Base-by-base conservation (phyloP, 2,888 invertebrate genomes). In the Lasioglossum oenotherae region DNA sequence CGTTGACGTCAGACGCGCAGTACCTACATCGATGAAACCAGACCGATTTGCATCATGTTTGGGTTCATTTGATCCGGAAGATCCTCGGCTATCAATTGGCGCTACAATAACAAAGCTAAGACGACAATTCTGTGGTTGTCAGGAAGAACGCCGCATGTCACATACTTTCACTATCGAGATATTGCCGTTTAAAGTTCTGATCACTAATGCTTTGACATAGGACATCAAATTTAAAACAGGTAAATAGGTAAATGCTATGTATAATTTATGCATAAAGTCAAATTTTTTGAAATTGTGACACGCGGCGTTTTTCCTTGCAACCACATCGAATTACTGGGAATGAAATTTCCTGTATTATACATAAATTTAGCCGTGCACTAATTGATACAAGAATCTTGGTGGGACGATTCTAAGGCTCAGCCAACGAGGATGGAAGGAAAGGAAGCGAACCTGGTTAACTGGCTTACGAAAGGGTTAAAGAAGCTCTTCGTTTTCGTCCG, bases 401-500 rank as follows among this genome's bases (percentile, higher is more conserved):
- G 12, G 12, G 10, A 10, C 57, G n/a, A 57, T 57, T n/a, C 57
- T n/a, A n/a, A n/a, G 57, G n/a, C n/a, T n/a, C 1, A 57, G 57
- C 57, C n/a, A 1, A 57, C 57, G n/a, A 57, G 57, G 46, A 19
- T 35, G 27, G 19, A n/a, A 46, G 57, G 73, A 31, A 38, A 72
- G 41, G 38, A 53, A 1, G 79, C 16, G 44, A 46, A 10, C 4
- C 12, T 35, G 16, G 10, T 46, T n/a, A 71, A 31, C 38, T n/a
- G 23, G 57, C 78, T 41, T 46, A 60, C 77, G 71, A 74, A 71
- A 60, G 74, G 72, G 49, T 92, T 91, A 95, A 71, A 95, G 93
- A 85, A 95, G 92, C 91, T 95, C 95, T 89, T 95, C 95, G 91
- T 94, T 95, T 91, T 95, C 95, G 88, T 95, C 94, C 88, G 93